Conservation (phyloP, 2,113 vertebrate genomes). For the Vidua chalybeata region DNA sequence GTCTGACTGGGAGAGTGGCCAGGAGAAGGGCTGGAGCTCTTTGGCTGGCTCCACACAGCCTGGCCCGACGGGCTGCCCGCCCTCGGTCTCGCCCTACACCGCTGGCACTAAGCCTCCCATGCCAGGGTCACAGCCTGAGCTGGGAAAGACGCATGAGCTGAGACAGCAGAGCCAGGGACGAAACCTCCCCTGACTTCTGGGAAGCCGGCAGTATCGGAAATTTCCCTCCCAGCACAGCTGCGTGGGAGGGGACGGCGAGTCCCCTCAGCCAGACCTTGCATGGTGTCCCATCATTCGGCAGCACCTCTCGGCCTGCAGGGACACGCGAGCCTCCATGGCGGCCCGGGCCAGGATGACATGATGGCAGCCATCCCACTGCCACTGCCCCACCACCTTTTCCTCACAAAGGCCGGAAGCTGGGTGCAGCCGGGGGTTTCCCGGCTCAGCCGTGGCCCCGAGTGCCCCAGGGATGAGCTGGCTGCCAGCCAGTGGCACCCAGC, state of each 20-base stretch:
- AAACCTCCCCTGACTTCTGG: not conserved
- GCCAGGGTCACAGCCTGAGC: not conserved
- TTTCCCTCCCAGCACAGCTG: not conserved
- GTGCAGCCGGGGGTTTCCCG: not conserved
- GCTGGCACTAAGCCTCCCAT: not conserved
- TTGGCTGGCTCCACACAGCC: not conserved
- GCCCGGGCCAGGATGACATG: not conserved
- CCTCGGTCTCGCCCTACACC: fast-evolving
- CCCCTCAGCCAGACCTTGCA: not conserved
- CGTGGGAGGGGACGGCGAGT: not conserved
- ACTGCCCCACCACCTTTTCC: not conserved
- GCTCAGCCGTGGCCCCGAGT: not conserved
- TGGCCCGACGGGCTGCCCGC: not conserved
- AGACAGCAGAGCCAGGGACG: not conserved
- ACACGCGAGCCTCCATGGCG: fast-evolving
- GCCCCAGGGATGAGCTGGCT: not conserved
- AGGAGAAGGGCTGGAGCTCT: not conserved
- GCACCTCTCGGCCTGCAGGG: not conserved
- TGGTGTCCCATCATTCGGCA: not conserved
- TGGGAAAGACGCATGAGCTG: not conserved
- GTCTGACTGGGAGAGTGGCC: not conserved
- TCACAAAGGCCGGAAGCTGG: constrained; percentile 22
- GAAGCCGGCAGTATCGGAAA: not conserved
- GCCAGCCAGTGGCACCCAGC: not conserved
- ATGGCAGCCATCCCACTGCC: not conserved